Evolutionary conservation across 1,140 invertebrate genomes (phyloP).

Genomic region (Cydia fagiglandana): DNA sequence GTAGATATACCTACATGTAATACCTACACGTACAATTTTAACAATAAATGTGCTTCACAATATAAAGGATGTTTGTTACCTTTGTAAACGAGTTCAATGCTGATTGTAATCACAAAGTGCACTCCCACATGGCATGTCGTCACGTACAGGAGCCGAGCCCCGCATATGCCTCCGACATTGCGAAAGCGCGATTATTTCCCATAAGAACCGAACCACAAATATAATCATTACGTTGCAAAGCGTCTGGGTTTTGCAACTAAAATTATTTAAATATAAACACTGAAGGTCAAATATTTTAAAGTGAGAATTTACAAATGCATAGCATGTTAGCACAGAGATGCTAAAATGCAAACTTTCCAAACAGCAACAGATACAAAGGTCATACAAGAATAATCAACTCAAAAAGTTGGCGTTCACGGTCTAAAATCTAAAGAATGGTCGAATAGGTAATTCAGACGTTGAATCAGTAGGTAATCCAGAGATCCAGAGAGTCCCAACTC

Average conservation of each 20-base stretch:
- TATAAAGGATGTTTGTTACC: constrained; percentile 50
- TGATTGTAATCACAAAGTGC: constrained; percentile 55
- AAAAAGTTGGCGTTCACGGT: too few relatives aligned
- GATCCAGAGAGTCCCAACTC: too few relatives aligned
- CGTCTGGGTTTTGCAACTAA: not conserved
- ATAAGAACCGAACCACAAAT: constrained; percentile 36
- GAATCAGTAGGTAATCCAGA: too few relatives aligned
- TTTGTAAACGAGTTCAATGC: constrained; percentile 47
- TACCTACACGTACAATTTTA: constrained; percentile 9
- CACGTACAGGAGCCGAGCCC: constrained; percentile 36
- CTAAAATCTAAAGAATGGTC: too few relatives aligned
- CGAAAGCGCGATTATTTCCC: constrained; percentile 45
- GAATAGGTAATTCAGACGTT: too few relatives aligned
- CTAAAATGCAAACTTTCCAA: too few relatives aligned
- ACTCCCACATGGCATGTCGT: constrained; percentile 56
- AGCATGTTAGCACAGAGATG: too few relatives aligned
- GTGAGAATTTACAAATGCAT: too few relatives aligned
- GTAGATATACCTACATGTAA: not conserved
- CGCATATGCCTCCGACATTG: constrained; percentile 43
- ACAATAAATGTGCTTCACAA: constrained; percentile 37
- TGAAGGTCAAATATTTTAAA: too few relatives aligned
- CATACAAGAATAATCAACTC: too few relatives aligned
- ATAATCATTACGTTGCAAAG: not conserved
- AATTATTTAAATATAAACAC: not conserved
- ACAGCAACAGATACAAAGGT: too few relatives aligned